These are phyloP conservation scores for Tyria jacobaeae DNA, from an alignment of 2,888 invertebrate species.

Conservation along the genomic window DNA sequence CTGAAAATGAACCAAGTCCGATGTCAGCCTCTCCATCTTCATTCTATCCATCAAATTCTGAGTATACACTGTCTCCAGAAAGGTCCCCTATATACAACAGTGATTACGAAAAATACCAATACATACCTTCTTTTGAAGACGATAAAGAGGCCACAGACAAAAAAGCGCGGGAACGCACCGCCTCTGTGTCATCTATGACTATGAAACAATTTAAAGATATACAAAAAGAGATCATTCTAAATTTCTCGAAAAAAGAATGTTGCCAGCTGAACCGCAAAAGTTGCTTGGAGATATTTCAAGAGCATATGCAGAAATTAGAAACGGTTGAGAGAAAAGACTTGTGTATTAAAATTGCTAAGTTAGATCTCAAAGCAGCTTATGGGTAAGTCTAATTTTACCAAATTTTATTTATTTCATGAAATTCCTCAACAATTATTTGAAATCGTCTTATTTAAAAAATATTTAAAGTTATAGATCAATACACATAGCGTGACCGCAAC, in stretches of 20 bases:
- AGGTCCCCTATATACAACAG: constrained; percentile 64
- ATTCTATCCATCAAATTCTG: constrained; percentile 60
- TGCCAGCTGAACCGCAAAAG: constrained; percentile 62
- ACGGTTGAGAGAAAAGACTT: constrained; percentile 60
- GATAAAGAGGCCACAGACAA: constrained; percentile 46
- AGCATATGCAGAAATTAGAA: constrained; percentile 61
- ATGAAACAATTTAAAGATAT: constrained; percentile 76
- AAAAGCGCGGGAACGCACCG: constrained; percentile 48
- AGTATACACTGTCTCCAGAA: constrained; percentile 65
- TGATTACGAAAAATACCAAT: constrained; percentile 74
- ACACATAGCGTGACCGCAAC: no score
- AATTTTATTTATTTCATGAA: no score
- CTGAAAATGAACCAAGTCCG: constrained; percentile 69
- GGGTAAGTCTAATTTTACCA: constrained; percentile 60
- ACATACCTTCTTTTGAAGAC: constrained; percentile 59
- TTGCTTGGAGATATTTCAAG: constrained; percentile 67
- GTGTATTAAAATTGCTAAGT: constrained; percentile 64
- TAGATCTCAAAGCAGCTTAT: constrained; percentile 67
- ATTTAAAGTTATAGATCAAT: no score
- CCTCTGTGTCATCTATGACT: constrained; percentile 59
- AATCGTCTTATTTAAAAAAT: no score
- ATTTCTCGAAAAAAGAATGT: constrained; percentile 71
- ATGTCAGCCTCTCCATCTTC: constrained; percentile 62
- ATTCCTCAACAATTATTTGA: no score
- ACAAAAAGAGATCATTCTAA: constrained; percentile 68